Evolutionary conservation across 2,113 vertebrate genomes (phyloP).

Genomic region (Poeciliopsis turrubarensis): DNA sequence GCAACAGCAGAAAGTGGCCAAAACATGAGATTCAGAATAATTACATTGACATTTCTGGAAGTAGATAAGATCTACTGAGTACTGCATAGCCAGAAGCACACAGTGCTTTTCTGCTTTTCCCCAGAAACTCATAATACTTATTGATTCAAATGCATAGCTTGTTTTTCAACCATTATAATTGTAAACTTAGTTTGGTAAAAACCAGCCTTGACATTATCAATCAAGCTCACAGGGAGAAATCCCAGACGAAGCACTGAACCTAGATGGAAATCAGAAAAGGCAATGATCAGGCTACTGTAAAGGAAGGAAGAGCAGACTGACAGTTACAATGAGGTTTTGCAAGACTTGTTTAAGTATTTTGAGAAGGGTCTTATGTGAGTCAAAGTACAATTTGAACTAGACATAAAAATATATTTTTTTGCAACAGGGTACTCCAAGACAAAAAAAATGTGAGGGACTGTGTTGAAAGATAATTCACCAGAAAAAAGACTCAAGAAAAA

Average conservation of each 20-base stretch:
- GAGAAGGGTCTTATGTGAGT: slow-evolving; percentile 1
- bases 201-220: too few relatives aligned
- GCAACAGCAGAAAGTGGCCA: neutral
- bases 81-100: slow-evolving; percentile 18
- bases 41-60: slow-evolving; percentile 45
- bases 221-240: too few relatives aligned
- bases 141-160: slow-evolving; percentile 43
- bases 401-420: too few relatives aligned
- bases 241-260: too few relatives aligned
- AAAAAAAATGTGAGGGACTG: too few relatives aligned
- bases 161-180: slow-evolving; percentile 8
- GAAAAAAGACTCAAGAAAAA: too few relatives aligned
- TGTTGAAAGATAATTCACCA: too few relatives aligned
- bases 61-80: slow-evolving; percentile 12
- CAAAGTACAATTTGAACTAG: neutral
- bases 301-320: slow-evolving; percentile 40
- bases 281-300: too few relatives aligned
- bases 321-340: slow-evolving; percentile 39
- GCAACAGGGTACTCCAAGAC: too few relatives aligned
- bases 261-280: too few relatives aligned
- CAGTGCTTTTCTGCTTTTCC: slow-evolving; percentile 41
- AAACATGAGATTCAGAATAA: slow-evolving; percentile 20
- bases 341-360: slow-evolving; percentile 8
- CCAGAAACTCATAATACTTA: slow-evolving; percentile 43
- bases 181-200: neutral